Percentiles rank a stretch among this genome's conserved stretches.
These are phyloP conservation scores for Rhynchonema sp. DNA, from an alignment of 2,888 invertebrate genomes.

Conservation along the genomic window DNA sequence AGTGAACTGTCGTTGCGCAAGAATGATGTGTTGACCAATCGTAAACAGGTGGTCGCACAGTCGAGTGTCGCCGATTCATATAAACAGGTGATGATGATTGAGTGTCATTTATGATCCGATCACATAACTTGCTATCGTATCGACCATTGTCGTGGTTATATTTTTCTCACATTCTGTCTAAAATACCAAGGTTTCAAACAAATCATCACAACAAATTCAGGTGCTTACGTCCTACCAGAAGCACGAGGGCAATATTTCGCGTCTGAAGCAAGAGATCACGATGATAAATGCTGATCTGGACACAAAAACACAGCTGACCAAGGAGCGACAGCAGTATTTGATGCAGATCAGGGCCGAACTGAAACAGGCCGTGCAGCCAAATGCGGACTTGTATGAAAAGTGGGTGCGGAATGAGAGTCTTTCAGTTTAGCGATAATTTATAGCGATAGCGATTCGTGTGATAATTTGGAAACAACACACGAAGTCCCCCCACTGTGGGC, in stretches of 20 bases:
- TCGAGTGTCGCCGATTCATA: neutral
- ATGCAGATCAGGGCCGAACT: neutral
- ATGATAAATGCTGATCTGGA: neutral
- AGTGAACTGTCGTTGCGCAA: conserved; percentile 5
- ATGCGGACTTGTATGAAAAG: neutral
- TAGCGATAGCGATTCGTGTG: too few relatives aligned
- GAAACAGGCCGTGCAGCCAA: neutral
- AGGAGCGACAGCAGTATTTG: neutral
- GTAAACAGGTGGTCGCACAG: neutral
- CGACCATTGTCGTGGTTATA: too few relatives aligned
- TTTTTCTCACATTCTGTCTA: too few relatives aligned
- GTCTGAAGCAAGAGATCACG: conserved; percentile 38
- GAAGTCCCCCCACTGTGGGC: too few relatives aligned
- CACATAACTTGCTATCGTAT: too few relatives aligned
- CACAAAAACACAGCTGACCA: neutral
- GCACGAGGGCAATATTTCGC: conserved; percentile 53
- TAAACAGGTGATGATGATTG: neutral
- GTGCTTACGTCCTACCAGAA: conserved; percentile 45
- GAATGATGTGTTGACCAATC: neutral
- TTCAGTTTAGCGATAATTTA: too few relatives aligned
- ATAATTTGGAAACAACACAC: too few relatives aligned
- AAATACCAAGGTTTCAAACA: too few relatives aligned
- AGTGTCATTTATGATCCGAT: too few relatives aligned
- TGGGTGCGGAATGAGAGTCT: too few relatives aligned
- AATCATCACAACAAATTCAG: too few relatives aligned